Evolutionary conservation across 2,113 vertebrate genomes (phyloP).

Genomic region (Brachypodius melanocephalos): DNA sequence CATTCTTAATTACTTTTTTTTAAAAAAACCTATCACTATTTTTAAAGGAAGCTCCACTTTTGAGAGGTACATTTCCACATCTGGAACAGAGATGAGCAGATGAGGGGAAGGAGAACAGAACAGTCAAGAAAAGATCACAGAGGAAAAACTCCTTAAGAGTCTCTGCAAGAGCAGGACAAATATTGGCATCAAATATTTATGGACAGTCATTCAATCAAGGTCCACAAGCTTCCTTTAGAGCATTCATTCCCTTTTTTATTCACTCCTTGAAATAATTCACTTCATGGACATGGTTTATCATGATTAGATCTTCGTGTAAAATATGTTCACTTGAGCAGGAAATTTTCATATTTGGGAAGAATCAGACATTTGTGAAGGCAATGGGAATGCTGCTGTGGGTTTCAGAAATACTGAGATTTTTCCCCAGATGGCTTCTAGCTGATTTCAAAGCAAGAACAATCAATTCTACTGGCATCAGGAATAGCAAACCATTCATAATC

Average conservation of each 20-base stretch:
- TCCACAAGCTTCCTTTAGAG: not conserved
- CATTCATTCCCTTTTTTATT: constrained; percentile 17
- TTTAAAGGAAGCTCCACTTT: not conserved
- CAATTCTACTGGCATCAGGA: not conserved
- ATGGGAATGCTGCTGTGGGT: not conserved
- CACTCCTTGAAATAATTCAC: not conserved
- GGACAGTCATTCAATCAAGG: constrained; percentile 49
- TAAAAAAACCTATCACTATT: not conserved
- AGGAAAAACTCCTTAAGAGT: not conserved
- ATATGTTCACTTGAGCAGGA: not conserved
- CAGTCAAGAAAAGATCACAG: not conserved
- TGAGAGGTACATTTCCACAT: not conserved
- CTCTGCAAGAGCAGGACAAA: constrained; percentile 30
- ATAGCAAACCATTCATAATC: not conserved
- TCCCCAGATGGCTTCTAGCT: not conserved
- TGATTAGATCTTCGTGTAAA: not conserved
- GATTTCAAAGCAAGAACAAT: constrained; percentile 1
- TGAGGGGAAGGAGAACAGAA: not conserved
- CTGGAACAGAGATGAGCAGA: not conserved
- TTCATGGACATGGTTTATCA: not conserved
- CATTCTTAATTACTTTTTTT: not conserved
- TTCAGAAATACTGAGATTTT: not conserved
- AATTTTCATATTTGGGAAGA: not conserved
- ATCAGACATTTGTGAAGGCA: not conserved
- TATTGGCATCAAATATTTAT: constrained; percentile 57